Base-by-base conservation (phyloP, 2,888 invertebrate genomes). In the Pyrochroa serraticornis region DNA sequence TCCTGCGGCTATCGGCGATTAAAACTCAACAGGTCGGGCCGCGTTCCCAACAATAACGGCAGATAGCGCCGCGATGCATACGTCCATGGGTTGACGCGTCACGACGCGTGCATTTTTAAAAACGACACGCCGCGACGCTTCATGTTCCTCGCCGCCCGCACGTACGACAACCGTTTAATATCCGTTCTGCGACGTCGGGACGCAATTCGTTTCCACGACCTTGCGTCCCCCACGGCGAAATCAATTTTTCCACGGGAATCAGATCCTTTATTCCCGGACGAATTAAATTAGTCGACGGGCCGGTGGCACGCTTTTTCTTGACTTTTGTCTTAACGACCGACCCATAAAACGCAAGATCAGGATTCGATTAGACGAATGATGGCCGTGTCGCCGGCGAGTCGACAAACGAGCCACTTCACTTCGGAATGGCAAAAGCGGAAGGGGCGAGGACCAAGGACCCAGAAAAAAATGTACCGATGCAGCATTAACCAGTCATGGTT, bases 161-260 rank as follows among this genome's bases (percentile, higher is more conserved):
- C 22, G 22, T 22, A 22, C 49, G 44, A 39, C 48, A 9, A 32
- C 42, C 48, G 48, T 45, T 50, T 56, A 56, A 56, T 56, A 56
- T 56, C 56, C 56, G 56, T 39, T 50, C 33, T 22, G 22, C 22
- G 22, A 22, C 48, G 48, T 47, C 34, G 46, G 34, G 32, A 33
- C 38, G 53, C 46, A 53, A 53, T 46, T 53, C 53, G 53, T 46
- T 46, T 35, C 36, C 8, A 44, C 38, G 48, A 38, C 30, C 38
- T 31, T n/a, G 51, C 48, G 55, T 46, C 45, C 50, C 50, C 36
- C 44, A 37, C 49, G 56, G 50, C 50, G 45, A 45, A 50, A 56
- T 56, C 56, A 56, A 56, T 56, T 56, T 50, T 56, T 56, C 50
- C 45, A 50, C 43, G 33, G 55, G 42, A 55, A 55, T 55, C 55